Conservation (phyloP, 1,140 invertebrate species). For the Saccostrea glomerata region DNA sequence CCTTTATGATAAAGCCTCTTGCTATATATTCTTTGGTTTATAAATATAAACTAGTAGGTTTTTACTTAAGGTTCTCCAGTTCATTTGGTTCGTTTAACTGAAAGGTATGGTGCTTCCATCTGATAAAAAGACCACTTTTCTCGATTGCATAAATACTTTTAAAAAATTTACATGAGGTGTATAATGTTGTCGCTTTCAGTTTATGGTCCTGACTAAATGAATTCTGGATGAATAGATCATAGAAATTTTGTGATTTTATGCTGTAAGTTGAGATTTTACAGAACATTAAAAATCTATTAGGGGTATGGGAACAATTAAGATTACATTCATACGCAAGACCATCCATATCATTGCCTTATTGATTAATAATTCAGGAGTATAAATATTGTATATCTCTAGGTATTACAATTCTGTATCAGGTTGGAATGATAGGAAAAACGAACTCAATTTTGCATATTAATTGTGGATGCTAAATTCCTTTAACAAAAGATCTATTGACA, state of each 20-base stretch:
- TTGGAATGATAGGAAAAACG: slow-evolving; percentile 22
- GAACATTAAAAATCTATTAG: slow-evolving; percentile 35
- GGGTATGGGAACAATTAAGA: slow-evolving; percentile 20
- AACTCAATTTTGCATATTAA: slow-evolving; percentile 21
- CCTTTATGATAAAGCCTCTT: slow-evolving; percentile 1
- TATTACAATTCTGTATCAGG: slow-evolving; percentile 1
- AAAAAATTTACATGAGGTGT: slow-evolving; percentile 21
- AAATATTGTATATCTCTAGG: slow-evolving; percentile 20
- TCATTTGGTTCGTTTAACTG: slow-evolving; percentile 25
- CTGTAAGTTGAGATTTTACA: slow-evolving; percentile 27
- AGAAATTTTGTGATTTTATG: slow-evolving; percentile 26
- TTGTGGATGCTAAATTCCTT: slow-evolving; percentile 4
- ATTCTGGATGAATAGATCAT: neutral
- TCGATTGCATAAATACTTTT: slow-evolving; percentile 34
- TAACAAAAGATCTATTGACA: slow-evolving; percentile 14
- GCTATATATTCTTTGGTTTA: neutral
- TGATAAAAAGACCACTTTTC: slow-evolving; percentile 22
- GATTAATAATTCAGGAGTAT: slow-evolving; percentile 21
- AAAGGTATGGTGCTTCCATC: slow-evolving; percentile 17
- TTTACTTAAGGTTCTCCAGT: neutral
- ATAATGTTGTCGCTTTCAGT: slow-evolving; percentile 25
- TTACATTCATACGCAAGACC: slow-evolving; percentile 26
- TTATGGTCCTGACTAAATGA: slow-evolving; percentile 11
- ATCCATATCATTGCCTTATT: slow-evolving; percentile 8
- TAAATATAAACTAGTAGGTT: neutral